phyloP scores from a whole-genome alignment of 2,888 invertebrate genomes.

The Nasonovia ribisnigri region DNA sequence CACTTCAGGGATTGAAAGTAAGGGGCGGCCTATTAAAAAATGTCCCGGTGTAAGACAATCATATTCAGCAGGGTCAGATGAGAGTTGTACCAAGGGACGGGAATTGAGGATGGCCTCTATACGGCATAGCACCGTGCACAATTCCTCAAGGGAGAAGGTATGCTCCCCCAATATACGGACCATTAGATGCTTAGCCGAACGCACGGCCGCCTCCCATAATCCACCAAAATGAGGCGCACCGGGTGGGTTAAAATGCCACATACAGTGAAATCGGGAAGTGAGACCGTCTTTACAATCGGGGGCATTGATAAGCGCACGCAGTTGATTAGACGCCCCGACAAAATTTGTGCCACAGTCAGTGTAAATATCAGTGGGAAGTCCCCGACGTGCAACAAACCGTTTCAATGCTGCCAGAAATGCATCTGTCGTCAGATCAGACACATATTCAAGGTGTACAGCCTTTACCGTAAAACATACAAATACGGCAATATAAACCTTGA shows the following conservation, averaged over 20 bases:
- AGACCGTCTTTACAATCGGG: not conserved
- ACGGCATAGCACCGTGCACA: not conserved
- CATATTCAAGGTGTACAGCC: slow-evolving; percentile 68
- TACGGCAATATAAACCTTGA: slow-evolving; percentile 67
- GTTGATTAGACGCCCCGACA: slow-evolving; percentile 22
- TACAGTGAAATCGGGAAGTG: slow-evolving; percentile 65
- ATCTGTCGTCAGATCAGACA: slow-evolving; percentile 67
- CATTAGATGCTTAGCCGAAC: slow-evolving; percentile 68
- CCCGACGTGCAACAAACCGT: slow-evolving; percentile 67
- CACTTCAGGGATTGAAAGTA: not conserved
- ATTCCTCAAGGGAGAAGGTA: not conserved
- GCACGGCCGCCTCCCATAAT: slow-evolving; percentile 69
- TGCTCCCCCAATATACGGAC: slow-evolving; percentile 67
- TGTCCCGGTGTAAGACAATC: not conserved
- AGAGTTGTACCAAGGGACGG: not conserved
- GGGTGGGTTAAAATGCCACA: slow-evolving; percentile 69
- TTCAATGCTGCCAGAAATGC: slow-evolving; percentile 67
- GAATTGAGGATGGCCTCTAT: not conserved
- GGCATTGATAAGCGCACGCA: not conserved
- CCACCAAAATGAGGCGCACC: slow-evolving; percentile 69
- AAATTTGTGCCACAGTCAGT: slow-evolving; percentile 54
- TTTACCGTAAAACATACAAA: slow-evolving; percentile 68
- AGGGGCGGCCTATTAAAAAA: not conserved
- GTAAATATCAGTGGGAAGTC: slow-evolving; percentile 64
- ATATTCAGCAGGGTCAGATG: not conserved